A percentile compares a stretch with the other conserved stretches of the same genome.
Conservation (phyloP, 2,113 vertebrate genomes). For the Peromyscus maniculatus region DNA sequence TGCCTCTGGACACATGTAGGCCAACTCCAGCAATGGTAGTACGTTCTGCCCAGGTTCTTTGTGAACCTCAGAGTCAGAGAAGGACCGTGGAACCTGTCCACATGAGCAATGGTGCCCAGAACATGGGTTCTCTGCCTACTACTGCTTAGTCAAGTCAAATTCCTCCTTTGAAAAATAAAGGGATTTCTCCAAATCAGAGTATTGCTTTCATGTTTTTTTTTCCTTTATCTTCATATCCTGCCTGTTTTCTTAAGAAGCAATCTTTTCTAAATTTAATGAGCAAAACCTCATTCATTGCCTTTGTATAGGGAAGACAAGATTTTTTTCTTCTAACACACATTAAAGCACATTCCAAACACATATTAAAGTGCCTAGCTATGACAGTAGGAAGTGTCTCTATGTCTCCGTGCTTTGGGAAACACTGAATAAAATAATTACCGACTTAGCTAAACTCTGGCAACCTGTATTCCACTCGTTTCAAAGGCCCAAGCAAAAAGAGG, state of each 20-base stretch:
- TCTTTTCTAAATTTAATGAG: slow-evolving; percentile 18
- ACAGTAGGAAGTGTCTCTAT: not conserved
- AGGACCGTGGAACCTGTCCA: not conserved
- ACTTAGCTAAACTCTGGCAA: not conserved
- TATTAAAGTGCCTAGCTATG: not conserved
- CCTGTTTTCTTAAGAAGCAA: not conserved
- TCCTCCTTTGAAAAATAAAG: slow-evolving; percentile 32
- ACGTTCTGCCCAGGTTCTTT: not conserved
- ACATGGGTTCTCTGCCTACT: not conserved
- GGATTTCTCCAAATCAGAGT: slow-evolving; percentile 11
- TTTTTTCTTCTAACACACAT: not conserved
- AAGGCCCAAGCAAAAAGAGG: not conserved
- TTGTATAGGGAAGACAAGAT: not conserved
- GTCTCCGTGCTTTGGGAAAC: not conserved
- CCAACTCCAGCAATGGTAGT: not conserved
- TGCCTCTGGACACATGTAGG: not conserved
- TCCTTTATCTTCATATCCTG: not conserved
- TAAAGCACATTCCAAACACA: not conserved
- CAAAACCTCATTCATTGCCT: not conserved
- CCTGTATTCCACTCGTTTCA: not conserved
- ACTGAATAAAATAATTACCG: not conserved
- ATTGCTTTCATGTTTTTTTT: not conserved
- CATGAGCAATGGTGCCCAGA: not conserved
- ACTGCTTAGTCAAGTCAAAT: not conserved
- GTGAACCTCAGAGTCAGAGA: not conserved